phyloP scores from a whole-genome alignment of 2,797 vertebrate genomes.

The Notolepis coatsorum region DNA sequence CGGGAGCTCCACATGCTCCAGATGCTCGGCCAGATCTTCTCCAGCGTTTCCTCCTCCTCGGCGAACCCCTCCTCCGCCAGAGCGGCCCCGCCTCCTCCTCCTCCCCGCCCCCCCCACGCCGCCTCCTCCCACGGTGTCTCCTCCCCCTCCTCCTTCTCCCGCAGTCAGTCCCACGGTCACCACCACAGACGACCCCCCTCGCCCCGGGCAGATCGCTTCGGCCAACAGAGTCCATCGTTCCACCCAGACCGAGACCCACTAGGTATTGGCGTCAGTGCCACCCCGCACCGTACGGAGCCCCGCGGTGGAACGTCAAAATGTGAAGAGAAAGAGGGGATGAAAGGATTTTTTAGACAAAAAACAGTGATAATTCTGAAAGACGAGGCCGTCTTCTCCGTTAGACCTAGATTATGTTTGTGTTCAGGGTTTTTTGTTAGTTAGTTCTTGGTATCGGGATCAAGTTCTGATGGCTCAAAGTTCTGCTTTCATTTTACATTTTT shows the following conservation, averaged over 20 bases:
- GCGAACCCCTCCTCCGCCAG: constrained; percentile 69
- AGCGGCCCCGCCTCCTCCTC: constrained; percentile 66
- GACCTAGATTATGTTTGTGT: not conserved
- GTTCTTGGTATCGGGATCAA: not conserved
- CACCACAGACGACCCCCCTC: constrained; percentile 66
- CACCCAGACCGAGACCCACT: constrained; percentile 58
- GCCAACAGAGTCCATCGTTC: constrained; percentile 52
- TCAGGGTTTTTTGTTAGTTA: not conserved
- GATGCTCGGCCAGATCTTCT: constrained; percentile 93
- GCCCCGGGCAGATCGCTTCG: constrained; percentile 59
- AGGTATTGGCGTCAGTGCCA: constrained; percentile 63
- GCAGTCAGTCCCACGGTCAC: constrained; percentile 74
- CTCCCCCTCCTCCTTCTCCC: constrained; percentile 55
- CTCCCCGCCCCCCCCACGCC: constrained; percentile 51
- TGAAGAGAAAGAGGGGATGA: constrained; percentile 16
- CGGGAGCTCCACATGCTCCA: constrained; percentile 92
- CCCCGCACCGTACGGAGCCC: constrained; percentile 34
- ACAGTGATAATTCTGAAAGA: constrained; percentile 18
- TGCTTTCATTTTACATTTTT: not conserved
- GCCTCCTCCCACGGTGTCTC: constrained; percentile 72
- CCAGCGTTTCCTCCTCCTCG: constrained; percentile 80
- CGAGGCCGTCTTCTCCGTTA: not conserved
- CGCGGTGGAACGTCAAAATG: constrained; percentile 16
- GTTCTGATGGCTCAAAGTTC: not conserved
- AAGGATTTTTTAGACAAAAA: constrained; percentile 16